Evolutionary conservation across 2,888 invertebrate species (phyloP).

Genomic region (Falcaria lacertinaria): DNA sequence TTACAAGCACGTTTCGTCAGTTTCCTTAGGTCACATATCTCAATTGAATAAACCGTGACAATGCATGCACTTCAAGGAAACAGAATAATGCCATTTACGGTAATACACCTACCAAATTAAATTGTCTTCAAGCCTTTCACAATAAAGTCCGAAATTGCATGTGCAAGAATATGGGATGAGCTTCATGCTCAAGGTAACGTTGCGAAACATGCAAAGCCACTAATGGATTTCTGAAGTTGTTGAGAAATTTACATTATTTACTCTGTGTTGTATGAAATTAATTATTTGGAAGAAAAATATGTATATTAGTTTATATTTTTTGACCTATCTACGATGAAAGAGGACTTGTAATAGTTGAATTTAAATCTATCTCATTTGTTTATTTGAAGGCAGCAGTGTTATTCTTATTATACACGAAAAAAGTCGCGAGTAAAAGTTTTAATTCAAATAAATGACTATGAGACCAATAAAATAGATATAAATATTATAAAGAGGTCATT

Average conservation of each 20-base stretch:
- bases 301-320: no score
- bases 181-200: neutral
- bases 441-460: no score
- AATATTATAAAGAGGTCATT: no score
- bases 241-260: constrained; percentile 13
- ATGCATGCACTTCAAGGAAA: constrained; percentile 70
- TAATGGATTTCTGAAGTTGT: constrained; percentile 18
- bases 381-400: no score
- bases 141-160: neutral
- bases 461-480: no score
- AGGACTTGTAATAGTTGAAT: no score
- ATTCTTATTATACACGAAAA: no score
- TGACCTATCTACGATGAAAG: no score
- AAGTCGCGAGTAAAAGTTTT: no score
- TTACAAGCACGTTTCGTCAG: no score
- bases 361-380: no score
- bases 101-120: constrained; percentile 13
- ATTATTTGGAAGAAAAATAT: constrained; percentile 5
- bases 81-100: constrained; percentile 39
- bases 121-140: constrained; percentile 2
- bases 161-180: neutral
- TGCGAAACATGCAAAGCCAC: constrained; percentile 9
- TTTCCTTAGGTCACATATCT: no score
- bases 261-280: neutral
- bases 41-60: constrained; percentile 68